Percentiles rank a stretch among this genome's conserved stretches.
These are phyloP conservation scores for Ahaetulla prasina DNA, from an alignment of 2,113 vertebrate species.

Conservation along the genomic window DNA sequence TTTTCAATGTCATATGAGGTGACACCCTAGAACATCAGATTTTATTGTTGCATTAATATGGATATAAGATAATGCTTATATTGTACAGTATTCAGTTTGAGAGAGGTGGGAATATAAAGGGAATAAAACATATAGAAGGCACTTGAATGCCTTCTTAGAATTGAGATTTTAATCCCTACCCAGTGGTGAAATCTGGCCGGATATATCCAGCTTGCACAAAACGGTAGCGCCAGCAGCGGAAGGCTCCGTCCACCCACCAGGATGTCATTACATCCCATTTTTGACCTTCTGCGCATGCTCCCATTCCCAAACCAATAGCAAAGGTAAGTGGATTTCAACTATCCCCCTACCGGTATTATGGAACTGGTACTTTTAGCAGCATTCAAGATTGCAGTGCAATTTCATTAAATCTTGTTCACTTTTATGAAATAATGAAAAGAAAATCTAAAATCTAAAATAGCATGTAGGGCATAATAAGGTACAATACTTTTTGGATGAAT, in stretches of 20 bases:
- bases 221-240: too few relatives aligned
- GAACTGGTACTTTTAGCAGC: rapidly evolving
- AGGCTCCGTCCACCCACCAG: too few relatives aligned
- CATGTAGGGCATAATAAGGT: not conserved
- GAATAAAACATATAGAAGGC: not conserved
- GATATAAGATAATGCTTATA: not conserved
- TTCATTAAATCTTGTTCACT: not conserved
- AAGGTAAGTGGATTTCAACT: too few relatives aligned
- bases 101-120: conserved; percentile 9
- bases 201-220: too few relatives aligned
- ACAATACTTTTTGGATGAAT: not conserved
- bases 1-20: conserved; percentile 79
- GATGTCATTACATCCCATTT: too few relatives aligned
- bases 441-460: not conserved
- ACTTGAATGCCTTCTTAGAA: not conserved
- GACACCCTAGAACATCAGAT: conserved; percentile 76
- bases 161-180: not conserved
- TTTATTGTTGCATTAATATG: conserved; percentile 50
- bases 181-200: too few relatives aligned
- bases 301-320: too few relatives aligned
- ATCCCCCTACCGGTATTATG: not conserved
- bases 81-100: conserved; percentile 31
- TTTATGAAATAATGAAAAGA: not conserved
- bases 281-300: too few relatives aligned
- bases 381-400: not conserved